These are phyloP conservation scores for Phania funesta DNA, from an alignment of 2,888 invertebrate species.

Conservation along the genomic window DNA sequence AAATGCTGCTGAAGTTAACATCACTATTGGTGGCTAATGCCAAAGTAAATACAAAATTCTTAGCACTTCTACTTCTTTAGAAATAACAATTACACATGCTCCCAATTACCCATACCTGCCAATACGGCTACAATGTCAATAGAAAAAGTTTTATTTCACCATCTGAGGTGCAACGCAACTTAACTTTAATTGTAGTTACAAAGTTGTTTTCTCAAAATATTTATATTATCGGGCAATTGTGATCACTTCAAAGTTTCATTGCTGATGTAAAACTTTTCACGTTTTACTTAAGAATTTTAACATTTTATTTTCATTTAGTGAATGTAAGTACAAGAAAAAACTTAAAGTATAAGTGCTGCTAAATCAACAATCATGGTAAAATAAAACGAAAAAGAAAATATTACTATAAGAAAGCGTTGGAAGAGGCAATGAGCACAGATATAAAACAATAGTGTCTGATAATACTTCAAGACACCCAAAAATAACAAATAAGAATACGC, in stretches of 20 bases:
- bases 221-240: background rate
- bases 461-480: background rate
- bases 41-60: too few relatives aligned
- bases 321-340: background rate
- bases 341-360: background rate
- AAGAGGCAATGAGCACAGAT: background rate
- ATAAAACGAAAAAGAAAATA: background rate
- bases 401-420: background rate
- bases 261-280: constrained; percentile 16
- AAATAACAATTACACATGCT: background rate
- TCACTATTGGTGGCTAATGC: too few relatives aligned
- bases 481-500: background rate
- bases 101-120: background rate
- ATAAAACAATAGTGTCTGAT: background rate
- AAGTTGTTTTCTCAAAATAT: background rate
- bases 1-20: too few relatives aligned
- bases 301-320: constrained; percentile 5
- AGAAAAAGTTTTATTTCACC: constrained; percentile 9
- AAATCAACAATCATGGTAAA: background rate
- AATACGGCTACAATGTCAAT: background rate
- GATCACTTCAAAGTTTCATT: constrained; percentile 4
- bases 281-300: constrained; percentile 27
- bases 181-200: constrained; percentile 35
- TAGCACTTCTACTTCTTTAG: too few relatives aligned
- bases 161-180: constrained; percentile 2